Conservation (phyloP, 2,113 vertebrate genomes). For the Rana temporaria region DNA sequence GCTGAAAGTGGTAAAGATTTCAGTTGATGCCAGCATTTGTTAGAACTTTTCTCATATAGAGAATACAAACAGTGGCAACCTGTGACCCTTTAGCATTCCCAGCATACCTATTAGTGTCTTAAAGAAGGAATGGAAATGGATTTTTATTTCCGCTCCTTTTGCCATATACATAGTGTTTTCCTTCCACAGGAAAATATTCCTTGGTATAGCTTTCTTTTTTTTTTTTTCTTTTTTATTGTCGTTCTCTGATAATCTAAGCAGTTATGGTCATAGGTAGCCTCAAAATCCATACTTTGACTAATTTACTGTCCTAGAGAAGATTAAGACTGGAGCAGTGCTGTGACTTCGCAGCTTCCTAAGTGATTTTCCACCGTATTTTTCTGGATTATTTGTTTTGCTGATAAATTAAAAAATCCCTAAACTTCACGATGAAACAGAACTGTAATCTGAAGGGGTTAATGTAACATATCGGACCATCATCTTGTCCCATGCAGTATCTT, state of each 20-base stretch:
- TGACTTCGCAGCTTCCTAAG: constrained; percentile 78
- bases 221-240: constrained; percentile 66
- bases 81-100: constrained; percentile 89
- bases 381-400: constrained; percentile 74
- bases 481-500: constrained; percentile 81
- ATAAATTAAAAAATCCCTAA: constrained; percentile 83
- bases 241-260: constrained; percentile 78
- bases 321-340: constrained; percentile 70
- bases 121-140: constrained; percentile 83
- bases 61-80: constrained; percentile 81
- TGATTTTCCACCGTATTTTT: constrained; percentile 61
- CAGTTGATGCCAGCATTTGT: constrained; percentile 81
- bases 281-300: constrained; percentile 58
- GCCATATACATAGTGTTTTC: constrained; percentile 89
- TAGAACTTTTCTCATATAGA: constrained; percentile 80
- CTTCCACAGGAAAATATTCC: constrained; percentile 80
- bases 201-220: constrained; percentile 69
- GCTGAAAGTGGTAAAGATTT: constrained; percentile 82
- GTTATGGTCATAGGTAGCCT: constrained; percentile 71
- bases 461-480: constrained; percentile 82
- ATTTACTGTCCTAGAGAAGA: constrained; percentile 55
- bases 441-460: constrained; percentile 77
- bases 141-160: constrained; percentile 78
- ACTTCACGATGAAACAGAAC: constrained; percentile 81
- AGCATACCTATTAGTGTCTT: constrained; percentile 93